Evolutionary conservation across 2,888 invertebrate species (phyloP), one percentile per base, ranked within the genome.

Genomic region (Mimumesa dahlbomi): DNA sequence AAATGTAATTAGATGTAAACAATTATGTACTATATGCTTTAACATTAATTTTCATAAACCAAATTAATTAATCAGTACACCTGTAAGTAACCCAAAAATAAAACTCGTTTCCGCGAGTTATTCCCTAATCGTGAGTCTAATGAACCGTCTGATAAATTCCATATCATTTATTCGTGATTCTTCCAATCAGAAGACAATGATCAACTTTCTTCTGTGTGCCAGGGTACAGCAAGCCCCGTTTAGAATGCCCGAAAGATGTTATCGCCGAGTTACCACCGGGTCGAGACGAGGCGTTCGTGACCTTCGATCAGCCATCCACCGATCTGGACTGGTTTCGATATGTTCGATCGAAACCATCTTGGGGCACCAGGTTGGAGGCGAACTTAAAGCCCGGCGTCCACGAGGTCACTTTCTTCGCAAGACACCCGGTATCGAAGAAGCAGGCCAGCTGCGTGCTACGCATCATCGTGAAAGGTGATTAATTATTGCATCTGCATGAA

Each of bases 251-350:
- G 1, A 87, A 89, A 40, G 90, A 91, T 73, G 89, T 92, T 50
- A 81, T 85, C 14, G 87, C 91, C 5, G 89, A 91, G 62, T 73
- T 92, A 42, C 86, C 90, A 13, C 89, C 90, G 3, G 89, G 90
- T 46, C 87, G 89, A 69, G 89, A 87, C 66, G 88, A 89, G 57
- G 90, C 90, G 1, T 89, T 90, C 78, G 90, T 92, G 38, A 89
- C 89, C 38, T 90, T 92, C 71, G 90, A 91, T 49, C 90, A 90
- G 65, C 92, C 92, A 2, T 89, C 90, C 63, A 91, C 92, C 38
- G 91, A 92, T 83, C 90, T 92, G 42, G 90, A 91, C 84, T 91
- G 91, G 90, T 88, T 86, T 65, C 90, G 91, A 62, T 90, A 91
- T 81, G 90, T 92, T 57, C 88, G 89, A 58, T 88, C 91, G 21